A percentile compares a stretch with the other conserved stretches of the same genome.
Conservation (phyloP, 2,113 vertebrate species). For the Dunckerocampus dactyliophorus region DNA sequence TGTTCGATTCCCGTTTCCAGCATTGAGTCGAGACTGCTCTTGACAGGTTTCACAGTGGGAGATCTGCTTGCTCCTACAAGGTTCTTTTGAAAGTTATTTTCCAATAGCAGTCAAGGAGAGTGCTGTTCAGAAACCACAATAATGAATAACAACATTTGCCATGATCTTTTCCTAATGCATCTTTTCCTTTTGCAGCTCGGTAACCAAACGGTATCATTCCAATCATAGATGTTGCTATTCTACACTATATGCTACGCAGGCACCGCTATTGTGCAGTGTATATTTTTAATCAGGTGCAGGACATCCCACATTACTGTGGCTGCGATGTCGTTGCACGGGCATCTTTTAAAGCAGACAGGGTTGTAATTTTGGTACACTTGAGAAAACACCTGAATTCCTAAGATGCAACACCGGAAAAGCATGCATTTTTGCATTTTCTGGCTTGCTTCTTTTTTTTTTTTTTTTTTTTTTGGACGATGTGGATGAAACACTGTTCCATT, state of each 20-base stretch:
- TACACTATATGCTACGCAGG: background rate
- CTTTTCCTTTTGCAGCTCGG: background rate
- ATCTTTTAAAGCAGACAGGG: background rate
- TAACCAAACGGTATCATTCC: background rate
- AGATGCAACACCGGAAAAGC: background rate
- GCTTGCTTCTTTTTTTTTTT: too few relatives aligned
- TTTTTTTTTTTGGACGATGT: too few relatives aligned
- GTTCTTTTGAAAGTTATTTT: background rate
- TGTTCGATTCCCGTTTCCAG: background rate
- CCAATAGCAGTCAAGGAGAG: background rate
- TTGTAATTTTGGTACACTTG: background rate
- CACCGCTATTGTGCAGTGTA: background rate
- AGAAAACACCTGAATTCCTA: background rate
- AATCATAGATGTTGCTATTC: background rate
- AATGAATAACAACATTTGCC: background rate
- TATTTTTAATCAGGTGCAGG: background rate
- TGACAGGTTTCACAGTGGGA: background rate
- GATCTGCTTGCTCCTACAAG: background rate
- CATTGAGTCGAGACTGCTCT: background rate
- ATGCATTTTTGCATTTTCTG: too few relatives aligned
- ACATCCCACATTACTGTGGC: background rate
- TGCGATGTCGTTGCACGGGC: background rate
- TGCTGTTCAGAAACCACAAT: background rate
- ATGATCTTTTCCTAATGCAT: background rate
- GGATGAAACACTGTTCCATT: background rate